Conservation (phyloP, 30 jellyfish, hydroid and myxozoan genomes). For the Clytia hemisphaerica region DNA sequence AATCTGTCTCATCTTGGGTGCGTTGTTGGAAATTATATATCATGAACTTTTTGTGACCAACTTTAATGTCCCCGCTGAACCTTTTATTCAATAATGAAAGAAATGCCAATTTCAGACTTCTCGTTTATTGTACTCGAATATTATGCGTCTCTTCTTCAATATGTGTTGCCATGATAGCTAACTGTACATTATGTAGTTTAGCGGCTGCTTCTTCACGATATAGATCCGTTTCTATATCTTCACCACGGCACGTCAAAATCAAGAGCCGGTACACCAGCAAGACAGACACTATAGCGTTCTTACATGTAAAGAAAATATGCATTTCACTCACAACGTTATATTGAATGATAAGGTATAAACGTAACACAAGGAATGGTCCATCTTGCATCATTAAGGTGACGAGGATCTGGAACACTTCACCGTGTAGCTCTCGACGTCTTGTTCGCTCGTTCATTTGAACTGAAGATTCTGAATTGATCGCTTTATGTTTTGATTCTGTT, state of each 20-base stretch:
- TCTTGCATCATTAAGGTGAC: constrained; percentile 79
- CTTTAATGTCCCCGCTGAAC: no score
- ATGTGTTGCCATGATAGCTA: constrained; percentile 51
- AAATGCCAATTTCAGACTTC: no score
- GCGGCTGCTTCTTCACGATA: constrained; percentile 66
- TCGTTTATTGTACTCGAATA: constrained; percentile 16
- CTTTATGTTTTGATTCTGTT: no score
- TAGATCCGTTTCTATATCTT: constrained; percentile 42
- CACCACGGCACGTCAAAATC: constrained; percentile 71
- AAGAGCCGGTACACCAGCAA: constrained; percentile 62
- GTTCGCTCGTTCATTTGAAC: background rate
- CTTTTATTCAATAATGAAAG: no score
- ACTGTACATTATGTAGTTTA: constrained; percentile 66
- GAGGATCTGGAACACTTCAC: constrained; percentile 66
- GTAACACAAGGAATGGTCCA: constrained; percentile 69
- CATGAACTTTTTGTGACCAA: no score
- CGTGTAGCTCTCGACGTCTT: constrained; percentile 37
- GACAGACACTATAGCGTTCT: constrained; percentile 77
- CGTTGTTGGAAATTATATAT: no score
- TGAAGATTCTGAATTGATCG: background rate
- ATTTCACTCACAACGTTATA: constrained; percentile 56
- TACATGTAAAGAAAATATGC: constrained; percentile 64
- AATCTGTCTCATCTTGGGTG: no score
- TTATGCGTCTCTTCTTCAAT: background rate
- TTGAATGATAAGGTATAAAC: constrained; percentile 44